These are phyloP conservation scores for Ascidia mentula DNA, from an alignment of 23 tunicate species.

Conservation along the genomic window DNA sequence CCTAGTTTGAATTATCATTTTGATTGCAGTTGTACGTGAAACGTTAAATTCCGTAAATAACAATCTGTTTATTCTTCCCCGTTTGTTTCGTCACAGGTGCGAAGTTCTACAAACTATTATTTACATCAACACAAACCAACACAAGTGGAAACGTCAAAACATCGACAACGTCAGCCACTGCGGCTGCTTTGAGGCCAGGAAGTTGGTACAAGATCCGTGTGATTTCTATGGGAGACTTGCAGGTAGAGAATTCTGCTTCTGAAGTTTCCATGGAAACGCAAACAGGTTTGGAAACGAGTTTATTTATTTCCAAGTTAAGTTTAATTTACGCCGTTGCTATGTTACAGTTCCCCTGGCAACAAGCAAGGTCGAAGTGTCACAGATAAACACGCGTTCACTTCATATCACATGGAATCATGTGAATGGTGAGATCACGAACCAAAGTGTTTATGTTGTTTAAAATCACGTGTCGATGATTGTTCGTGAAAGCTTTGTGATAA, in stretches of 20 bases:
- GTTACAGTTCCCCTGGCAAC: constrained; percentile 38
- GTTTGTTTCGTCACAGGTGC: no score
- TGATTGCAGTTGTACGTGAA: no score
- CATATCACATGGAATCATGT: constrained; percentile 16
- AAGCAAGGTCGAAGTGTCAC: not conserved
- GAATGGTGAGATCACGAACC: not conserved
- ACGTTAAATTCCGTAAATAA: no score
- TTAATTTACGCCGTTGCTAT: no score
- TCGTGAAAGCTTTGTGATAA: no score
- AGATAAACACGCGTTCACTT: constrained; percentile 10
- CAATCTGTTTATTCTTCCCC: no score
- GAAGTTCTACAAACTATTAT: not conserved
- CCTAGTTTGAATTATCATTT: no score
- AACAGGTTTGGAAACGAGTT: constrained; percentile 22
- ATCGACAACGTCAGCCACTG: not conserved
- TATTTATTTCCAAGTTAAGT: not conserved
- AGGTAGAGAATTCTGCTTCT: constrained; percentile 1
- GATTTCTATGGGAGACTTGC: constrained; percentile 42
- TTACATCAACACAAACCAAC: not conserved
- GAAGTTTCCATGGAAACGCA: constrained; percentile 14
- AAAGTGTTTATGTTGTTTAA: no score
- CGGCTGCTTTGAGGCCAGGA: constrained; percentile 40
- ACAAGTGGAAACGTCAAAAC: not conserved
- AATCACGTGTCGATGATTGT: no score
- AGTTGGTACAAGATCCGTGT: constrained; percentile 38